Evolutionary conservation across 1,140 invertebrate genomes (phyloP).

Genomic region (Conus ventricosus): DNA sequence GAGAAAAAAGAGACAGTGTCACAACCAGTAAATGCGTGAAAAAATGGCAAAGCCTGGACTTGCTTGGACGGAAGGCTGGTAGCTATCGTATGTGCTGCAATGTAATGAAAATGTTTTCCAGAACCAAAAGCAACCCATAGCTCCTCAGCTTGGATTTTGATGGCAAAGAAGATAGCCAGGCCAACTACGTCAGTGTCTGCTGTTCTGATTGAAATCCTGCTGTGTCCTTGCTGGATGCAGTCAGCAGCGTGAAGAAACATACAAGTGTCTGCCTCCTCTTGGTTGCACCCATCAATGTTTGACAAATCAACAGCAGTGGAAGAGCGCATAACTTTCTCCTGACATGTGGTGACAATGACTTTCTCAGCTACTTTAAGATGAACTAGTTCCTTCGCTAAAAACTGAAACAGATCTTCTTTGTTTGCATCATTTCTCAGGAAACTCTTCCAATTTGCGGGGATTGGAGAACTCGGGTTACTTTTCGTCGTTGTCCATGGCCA

Average conservation of each 20-base stretch:
- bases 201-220: not conserved
- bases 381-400: not conserved
- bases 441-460: not conserved
- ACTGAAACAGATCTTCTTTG: not conserved
- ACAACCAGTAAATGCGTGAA: no score
- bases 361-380: no score
- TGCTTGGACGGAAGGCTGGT: no score
- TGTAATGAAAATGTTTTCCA: slow-evolving; percentile 2
- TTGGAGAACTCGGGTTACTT: not conserved
- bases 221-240: not conserved
- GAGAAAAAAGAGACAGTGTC: not conserved
- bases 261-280: slow-evolving; percentile 8
- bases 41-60: no score
- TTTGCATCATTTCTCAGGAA: not conserved
- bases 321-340: not conserved
- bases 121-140: slow-evolving; percentile 13
- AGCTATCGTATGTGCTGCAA: not conserved
- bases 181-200: not conserved
- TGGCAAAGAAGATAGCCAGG: not conserved
- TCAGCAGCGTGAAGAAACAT: slow-evolving; percentile 14
- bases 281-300: slow-evolving; percentile 1
- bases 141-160: slow-evolving; percentile 12
- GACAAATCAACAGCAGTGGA: slow-evolving; percentile 2
- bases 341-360: not conserved
- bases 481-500: not conserved